Conservation (phyloP, 2,888 invertebrate genomes). For the Nysson spinosus region DNA sequence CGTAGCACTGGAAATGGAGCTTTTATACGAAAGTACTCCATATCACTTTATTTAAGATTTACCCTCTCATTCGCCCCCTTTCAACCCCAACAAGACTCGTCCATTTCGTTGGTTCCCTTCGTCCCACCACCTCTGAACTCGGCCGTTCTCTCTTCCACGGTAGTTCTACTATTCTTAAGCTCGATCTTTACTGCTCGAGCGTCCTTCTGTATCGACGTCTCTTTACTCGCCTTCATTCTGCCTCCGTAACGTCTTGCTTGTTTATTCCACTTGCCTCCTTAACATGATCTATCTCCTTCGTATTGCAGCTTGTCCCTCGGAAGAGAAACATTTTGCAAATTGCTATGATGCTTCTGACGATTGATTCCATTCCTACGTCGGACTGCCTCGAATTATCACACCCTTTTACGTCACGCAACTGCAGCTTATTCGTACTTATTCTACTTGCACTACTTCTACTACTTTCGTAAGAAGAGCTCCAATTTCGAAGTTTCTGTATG, state of each 20-base stretch:
- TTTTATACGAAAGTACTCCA: constrained; percentile 78
- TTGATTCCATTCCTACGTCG: constrained; percentile 23
- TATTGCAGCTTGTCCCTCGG: constrained; percentile 36
- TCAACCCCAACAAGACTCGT: constrained; percentile 77
- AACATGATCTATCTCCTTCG: constrained; percentile 59
- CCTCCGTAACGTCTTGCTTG: constrained; percentile 56
- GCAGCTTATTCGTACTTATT: not conserved
- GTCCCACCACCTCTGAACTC: constrained; percentile 43
- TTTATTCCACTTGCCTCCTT: constrained; percentile 61
- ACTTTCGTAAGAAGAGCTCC: too few relatives aligned
- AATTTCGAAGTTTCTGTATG: too few relatives aligned
- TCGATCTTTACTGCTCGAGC: constrained; percentile 65
- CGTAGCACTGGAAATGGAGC: constrained; percentile 75
- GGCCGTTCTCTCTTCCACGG: constrained; percentile 39
- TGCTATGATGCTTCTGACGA: constrained; percentile 36
- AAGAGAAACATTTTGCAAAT: constrained; percentile 40
- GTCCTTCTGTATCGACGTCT: constrained; percentile 64
- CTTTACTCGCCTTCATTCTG: constrained; percentile 31
- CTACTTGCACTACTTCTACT: too few relatives aligned
- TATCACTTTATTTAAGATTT: constrained; percentile 78
- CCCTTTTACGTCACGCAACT: too few relatives aligned
- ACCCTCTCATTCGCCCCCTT: constrained; percentile 76
- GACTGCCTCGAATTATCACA: too few relatives aligned
- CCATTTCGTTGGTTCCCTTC: constrained; percentile 74
- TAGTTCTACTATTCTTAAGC: constrained; percentile 70